Evolutionary conservation across 2,888 invertebrate genomes (phyloP).

Genomic region (Limnephilus auricula): DNA sequence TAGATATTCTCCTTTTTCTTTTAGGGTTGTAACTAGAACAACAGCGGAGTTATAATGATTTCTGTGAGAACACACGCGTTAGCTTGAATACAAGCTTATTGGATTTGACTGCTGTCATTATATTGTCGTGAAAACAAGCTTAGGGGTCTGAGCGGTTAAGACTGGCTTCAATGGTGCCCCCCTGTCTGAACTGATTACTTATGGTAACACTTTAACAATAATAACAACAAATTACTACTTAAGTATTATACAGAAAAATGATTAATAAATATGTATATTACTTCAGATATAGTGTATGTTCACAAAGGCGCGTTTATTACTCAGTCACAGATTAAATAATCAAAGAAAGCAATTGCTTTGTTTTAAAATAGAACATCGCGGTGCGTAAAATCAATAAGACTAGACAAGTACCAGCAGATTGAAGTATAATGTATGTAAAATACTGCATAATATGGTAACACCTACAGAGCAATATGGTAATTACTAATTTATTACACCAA

Average conservation of each 20-base stretch:
- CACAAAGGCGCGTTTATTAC: neutral
- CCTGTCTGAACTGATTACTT: neutral
- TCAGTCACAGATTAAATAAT: too few species aligned
- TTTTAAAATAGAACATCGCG: neutral
- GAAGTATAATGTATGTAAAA: neutral
- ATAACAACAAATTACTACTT: too few species aligned
- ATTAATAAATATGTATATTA: too few species aligned
- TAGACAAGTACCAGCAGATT: constrained; percentile 15
- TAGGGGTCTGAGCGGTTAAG: neutral
- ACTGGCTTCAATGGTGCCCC: neutral
- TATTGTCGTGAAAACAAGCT: too few species aligned
- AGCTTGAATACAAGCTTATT: too few species aligned
- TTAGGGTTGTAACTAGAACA: too few species aligned
- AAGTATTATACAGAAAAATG: too few species aligned
- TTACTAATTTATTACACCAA: neutral
- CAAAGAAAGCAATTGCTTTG: neutral
- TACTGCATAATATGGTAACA: neutral
- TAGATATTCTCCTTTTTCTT: too few species aligned
- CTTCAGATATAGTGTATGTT: neutral
- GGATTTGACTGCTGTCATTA: too few species aligned
- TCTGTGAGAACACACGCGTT: too few species aligned
- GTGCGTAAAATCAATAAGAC: neutral
- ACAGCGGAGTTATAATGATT: too few species aligned
- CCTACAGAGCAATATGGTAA: constrained; percentile 11
- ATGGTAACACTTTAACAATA: too few species aligned